Conservation (phyloP, 2,888 invertebrate genomes). For the Hymenopus coronatus region DNA sequence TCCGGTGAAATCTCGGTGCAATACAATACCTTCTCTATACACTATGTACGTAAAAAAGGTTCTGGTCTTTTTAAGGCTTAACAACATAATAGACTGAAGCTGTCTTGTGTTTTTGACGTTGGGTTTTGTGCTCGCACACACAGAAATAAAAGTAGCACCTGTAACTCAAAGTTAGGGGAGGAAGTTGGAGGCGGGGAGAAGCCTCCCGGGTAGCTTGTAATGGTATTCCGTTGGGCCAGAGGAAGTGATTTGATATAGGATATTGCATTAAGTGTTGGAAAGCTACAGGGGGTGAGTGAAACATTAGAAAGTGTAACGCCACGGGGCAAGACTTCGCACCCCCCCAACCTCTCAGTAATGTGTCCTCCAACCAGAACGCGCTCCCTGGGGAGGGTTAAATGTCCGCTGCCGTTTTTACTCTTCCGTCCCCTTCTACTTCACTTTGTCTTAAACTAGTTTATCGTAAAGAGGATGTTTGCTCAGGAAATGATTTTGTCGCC, state of each 20-base stretch:
- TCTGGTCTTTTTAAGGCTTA: too few relatives aligned
- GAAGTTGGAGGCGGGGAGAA: background rate
- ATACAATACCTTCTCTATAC: too few relatives aligned
- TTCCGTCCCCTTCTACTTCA: background rate
- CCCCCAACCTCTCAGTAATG: background rate
- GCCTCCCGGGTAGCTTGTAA: background rate
- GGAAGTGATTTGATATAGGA: constrained; percentile 29
- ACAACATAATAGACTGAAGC: too few relatives aligned
- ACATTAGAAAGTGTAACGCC: constrained; percentile 18
- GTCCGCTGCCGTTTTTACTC: background rate
- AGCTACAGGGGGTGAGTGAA: background rate
- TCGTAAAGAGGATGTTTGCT: constrained; percentile 12
- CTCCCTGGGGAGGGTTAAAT: constrained; percentile 11
- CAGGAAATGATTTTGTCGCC: constrained; percentile 27
- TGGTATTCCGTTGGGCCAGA: background rate
- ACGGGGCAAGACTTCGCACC: background rate
- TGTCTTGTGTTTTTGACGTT: too few relatives aligned
- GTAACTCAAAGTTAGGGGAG: background rate
- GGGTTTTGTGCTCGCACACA: background rate
- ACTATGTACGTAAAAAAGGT: too few relatives aligned
- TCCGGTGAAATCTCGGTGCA: too few relatives aligned
- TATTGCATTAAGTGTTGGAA: constrained; percentile 26
- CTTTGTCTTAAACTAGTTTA: constrained; percentile 29
- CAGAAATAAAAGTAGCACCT: background rate
- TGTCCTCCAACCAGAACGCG: background rate